phyloP scores from a whole-genome alignment of 2,888 invertebrate genomes.

The Diploptera punctata region DNA sequence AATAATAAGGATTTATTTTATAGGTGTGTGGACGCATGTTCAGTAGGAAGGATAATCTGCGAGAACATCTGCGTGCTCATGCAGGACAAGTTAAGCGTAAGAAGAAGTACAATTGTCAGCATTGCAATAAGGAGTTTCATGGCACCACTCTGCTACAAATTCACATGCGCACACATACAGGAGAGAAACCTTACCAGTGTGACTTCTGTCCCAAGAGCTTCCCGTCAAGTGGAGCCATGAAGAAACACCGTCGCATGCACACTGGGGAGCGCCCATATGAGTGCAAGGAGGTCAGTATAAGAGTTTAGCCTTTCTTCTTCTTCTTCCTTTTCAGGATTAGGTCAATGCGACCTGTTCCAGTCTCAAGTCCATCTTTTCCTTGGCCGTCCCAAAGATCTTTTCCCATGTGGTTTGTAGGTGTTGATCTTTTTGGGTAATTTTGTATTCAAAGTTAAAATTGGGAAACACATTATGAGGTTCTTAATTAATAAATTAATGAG shows the following conservation, averaged over 20 bases:
- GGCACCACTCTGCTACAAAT: conserved; percentile 64
- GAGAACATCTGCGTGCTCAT: conserved; percentile 73
- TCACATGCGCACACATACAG: conserved; percentile 71
- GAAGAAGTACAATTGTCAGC: conserved; percentile 66
- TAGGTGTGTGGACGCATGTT: conserved; percentile 70
- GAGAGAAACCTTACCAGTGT: conserved; percentile 50
- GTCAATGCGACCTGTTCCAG: too few relatives aligned
- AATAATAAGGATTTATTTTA: conserved; percentile 39
- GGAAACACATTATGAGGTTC: too few relatives aligned
- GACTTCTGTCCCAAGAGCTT: conserved; percentile 50
- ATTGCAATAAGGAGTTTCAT: conserved; percentile 71
- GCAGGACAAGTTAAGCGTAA: conserved; percentile 59
- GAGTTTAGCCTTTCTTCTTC: too few relatives aligned
- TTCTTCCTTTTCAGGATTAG: too few relatives aligned
- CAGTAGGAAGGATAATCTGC: conserved; percentile 74
- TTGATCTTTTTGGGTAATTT: too few relatives aligned
- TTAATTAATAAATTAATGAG: too few relatives aligned
- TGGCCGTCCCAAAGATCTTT: too few relatives aligned
- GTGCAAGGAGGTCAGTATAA: conserved; percentile 44
- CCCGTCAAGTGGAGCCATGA: conserved; percentile 49
- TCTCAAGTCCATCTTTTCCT: too few relatives aligned
- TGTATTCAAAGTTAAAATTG: too few relatives aligned
- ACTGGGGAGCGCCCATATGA: conserved; percentile 49
- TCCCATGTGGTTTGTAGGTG: too few relatives aligned
- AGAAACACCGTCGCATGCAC: conserved; percentile 50